Percentiles rank a stretch among this genome's conserved stretches.
phyloP scores from a whole-genome alignment of 2,113 vertebrate species.

The Vombatus ursinus region DNA sequence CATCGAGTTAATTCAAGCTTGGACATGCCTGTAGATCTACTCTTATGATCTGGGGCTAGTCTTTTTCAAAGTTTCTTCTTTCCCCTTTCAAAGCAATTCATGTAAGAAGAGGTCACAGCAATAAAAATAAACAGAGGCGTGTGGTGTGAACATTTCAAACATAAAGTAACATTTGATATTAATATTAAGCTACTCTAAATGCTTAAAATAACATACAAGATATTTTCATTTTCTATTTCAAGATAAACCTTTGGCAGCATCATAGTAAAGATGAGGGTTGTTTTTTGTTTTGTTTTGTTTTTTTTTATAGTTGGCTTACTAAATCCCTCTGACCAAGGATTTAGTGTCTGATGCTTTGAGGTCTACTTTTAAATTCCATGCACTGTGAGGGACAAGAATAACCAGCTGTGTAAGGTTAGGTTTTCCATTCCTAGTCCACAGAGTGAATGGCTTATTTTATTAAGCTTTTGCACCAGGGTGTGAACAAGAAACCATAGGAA shows the following conservation, averaged over 20 bases:
- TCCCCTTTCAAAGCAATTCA: constrained; percentile 30
- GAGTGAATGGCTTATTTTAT: constrained; percentile 75
- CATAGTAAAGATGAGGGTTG: constrained; percentile 23
- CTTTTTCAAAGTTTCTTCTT: constrained; percentile 12
- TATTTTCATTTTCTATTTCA: constrained; percentile 50
- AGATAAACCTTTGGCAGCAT: constrained; percentile 58
- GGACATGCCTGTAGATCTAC: constrained; percentile 25
- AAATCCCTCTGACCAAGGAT: constrained; percentile 10
- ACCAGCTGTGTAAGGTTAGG: not conserved
- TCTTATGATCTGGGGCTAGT: not conserved
- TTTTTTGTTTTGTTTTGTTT: constrained; percentile 38
- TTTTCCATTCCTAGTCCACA: constrained; percentile 14
- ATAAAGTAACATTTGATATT: constrained; percentile 9
- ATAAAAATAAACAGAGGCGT: not conserved
- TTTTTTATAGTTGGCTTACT: not conserved
- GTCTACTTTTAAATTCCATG: constrained; percentile 34
- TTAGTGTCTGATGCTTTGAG: not conserved
- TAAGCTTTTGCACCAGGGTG: constrained; percentile 1
- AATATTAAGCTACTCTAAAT: constrained; percentile 8
- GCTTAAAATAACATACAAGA: constrained; percentile 30
- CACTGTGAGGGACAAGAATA: constrained; percentile 62
- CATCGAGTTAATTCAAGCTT: not conserved
- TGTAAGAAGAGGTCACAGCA: constrained; percentile 18
- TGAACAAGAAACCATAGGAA: constrained; percentile 43
- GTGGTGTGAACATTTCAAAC: constrained; percentile 14